phyloP scores from a whole-genome alignment of 2,113 vertebrate genomes.

The Ammospiza nelsoni region DNA sequence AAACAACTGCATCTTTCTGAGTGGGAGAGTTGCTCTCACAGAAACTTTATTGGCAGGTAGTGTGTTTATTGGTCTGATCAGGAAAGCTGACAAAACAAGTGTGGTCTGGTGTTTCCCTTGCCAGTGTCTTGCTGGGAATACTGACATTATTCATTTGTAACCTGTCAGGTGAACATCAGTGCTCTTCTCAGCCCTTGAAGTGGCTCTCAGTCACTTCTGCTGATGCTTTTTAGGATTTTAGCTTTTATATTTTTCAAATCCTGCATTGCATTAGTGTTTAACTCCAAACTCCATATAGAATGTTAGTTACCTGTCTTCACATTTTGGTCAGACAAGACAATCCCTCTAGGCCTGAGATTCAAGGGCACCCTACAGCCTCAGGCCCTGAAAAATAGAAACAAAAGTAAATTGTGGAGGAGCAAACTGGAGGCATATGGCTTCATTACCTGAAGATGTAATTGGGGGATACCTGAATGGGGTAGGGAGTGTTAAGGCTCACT shows the following conservation, averaged over 20 bases:
- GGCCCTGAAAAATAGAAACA: background rate
- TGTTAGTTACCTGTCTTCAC: background rate
- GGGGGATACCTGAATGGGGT: background rate
- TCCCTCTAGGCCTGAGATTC: background rate
- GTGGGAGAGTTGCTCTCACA: background rate
- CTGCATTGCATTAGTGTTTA: too few species aligned
- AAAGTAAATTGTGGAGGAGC: background rate
- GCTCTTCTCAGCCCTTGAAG: background rate
- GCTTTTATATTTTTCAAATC: background rate
- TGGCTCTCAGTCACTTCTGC: background rate
- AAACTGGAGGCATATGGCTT: background rate
- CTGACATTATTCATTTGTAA: background rate
- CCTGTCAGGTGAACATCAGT: background rate
- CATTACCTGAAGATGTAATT: background rate
- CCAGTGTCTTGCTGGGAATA: background rate
- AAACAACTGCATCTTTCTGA: background rate
- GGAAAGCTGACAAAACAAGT: background rate
- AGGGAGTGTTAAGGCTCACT: background rate
- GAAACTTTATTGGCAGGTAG: background rate
- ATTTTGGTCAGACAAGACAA: background rate
- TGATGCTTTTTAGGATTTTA: background rate
- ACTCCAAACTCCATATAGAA: background rate
- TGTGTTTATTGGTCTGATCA: background rate
- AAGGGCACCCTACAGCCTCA: background rate
- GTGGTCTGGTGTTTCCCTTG: background rate